Conservation (phyloP, 1,140 invertebrate genomes). For the Stegodyphus dumicola region DNA sequence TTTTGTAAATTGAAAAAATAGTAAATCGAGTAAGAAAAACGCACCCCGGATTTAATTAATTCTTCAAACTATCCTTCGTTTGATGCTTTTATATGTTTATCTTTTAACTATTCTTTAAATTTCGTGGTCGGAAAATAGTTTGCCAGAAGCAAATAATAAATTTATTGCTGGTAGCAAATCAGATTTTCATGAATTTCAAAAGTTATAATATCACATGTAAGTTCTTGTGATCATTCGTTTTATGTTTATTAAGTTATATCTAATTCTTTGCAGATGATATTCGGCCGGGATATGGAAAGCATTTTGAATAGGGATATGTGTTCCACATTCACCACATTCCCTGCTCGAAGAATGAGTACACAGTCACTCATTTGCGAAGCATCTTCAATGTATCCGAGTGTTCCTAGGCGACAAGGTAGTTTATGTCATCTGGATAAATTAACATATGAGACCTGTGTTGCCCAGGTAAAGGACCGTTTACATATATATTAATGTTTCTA, state of each 20-base stretch:
- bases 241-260: background rate
- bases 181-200: too few relatives aligned
- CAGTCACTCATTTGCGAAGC: conserved; percentile 41
- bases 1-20: too few relatives aligned
- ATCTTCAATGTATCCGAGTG: conserved; percentile 8
- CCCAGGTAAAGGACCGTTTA: conserved; percentile 14
- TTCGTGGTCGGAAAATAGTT: too few relatives aligned
- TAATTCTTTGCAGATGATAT: conserved; percentile 21
- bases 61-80: too few relatives aligned
- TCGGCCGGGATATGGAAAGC: conserved; percentile 1
- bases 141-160: too few relatives aligned
- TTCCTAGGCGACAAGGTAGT: conserved; percentile 43
- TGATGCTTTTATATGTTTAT: too few relatives aligned
- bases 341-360: conserved; percentile 22
- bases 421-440: conserved; percentile 15
- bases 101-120: too few relatives aligned
- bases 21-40: too few relatives aligned
- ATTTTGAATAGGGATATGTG: background rate
- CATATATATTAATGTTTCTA: background rate
- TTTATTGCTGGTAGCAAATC: too few relatives aligned
- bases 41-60: too few relatives aligned
- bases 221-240: too few relatives aligned
- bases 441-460: background rate
- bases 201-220: too few relatives aligned
- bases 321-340: conserved; percentile 29